Base-by-base conservation (phyloP, 1,140 invertebrate genomes). In the Pomacea maculata region DNA sequence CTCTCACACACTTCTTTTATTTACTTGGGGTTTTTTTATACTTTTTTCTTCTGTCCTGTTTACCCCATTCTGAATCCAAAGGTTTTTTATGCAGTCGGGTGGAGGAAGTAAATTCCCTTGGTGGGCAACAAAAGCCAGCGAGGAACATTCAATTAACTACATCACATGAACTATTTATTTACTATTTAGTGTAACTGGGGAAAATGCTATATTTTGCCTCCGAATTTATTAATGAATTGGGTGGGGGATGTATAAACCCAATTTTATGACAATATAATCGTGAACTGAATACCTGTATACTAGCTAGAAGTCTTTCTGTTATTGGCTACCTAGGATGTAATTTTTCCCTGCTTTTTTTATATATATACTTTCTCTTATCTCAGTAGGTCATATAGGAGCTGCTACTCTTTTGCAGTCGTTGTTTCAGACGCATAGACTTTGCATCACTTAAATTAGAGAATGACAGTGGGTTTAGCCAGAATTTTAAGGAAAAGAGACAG, bases 1-100 rank as follows among this genome's bases (percentile, higher is more conserved):
- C 68, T 71, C 68, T 71, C 68, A 25, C 68, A 25, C 68, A 29
- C 68, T 71, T 34, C 45, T 34, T 71, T 34, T 71, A 7, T 71
- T 34, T 71, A n/a, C 25, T 25, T 25, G 25, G 25, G 25, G 0
- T 25, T 25, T 25, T 25, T 25, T 25, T 25, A 0, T 25, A 29
- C 68, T 71, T 12, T 71, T 34, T 14, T 34, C 45, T 12, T 71
- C 68, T 14, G 7, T 71, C 72, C 2, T 45, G 3, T 45, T 45
- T 52, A 19, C 15, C 34, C 52, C 52, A 6, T 54, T 74, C 3
- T 45, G 19, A 52, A 34, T 74, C 25, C 45, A 34, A 52, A 15
- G 4, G 3, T 21, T 52, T 52, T 1, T 45, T 34, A 52, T 15
- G 25, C 7, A 15, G 72, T 6, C 25, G 12, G 55, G 11, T 29